Evolutionary conservation across 2,113 vertebrate species (phyloP), one percentile per base, ranked within the genome.

Genomic region (Eulemur macaco): DNA sequence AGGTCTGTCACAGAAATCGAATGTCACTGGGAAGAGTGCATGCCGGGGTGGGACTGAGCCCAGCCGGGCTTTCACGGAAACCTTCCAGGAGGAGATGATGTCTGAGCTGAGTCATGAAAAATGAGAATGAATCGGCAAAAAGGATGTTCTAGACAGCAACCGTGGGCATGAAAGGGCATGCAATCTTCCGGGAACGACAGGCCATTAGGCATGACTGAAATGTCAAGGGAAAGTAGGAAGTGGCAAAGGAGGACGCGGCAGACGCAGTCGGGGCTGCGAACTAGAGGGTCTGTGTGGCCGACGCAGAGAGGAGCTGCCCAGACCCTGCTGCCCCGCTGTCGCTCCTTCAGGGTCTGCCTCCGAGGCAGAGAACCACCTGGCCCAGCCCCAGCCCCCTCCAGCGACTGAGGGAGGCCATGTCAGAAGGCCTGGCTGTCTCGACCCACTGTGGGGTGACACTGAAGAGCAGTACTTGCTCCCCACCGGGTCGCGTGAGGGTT

Each of bases 401-500:
- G 71, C 1, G 0, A 58, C 15, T 0, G 8, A 58, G 27, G 5
- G 6, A n/a, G 34, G 27, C 5, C 0, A 3, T 27, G 0, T 21
- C n/a, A 34, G 1, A 42, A 71, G 39, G 4, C 39, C 34, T 34
- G 20, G 23, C 23, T 10, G 25, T 21, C 82, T 23, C 27, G 78
- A 29, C 29, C 23, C 10, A 17, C n/a, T 31, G 31, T 23, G 34
- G 58, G 52, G 45, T 63, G 25, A 71, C 6, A 14, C 23, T 29
- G 47, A 71, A 73, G 77, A 52, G 1, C 4, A 15, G 45, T 5
- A 11, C 3, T 69, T 21, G 14, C 31, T 37, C 54, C 74, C 56
- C 8, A 14, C 8, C 1, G 0, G 8, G 15, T 81, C n/a, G 27
- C 9, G 34, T 9, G 39, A 29, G 54, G 20, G n/a, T 31, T 42